Conservation (phyloP, 2,797 vertebrate genomes). For the Lycodopsis pacificus region DNA sequence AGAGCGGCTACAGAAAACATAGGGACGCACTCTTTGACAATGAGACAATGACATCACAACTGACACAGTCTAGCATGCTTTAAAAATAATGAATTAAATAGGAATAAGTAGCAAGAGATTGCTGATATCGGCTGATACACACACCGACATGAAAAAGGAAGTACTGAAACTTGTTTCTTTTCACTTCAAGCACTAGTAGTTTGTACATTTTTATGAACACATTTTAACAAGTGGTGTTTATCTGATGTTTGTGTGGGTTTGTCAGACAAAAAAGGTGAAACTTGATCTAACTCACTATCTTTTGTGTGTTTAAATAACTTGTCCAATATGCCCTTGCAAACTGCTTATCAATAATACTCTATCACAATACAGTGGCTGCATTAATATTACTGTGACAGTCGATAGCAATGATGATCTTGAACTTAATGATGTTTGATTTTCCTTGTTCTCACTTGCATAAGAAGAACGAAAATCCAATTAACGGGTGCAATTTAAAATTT, state of each 20-base stretch:
- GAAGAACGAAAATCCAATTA: slow-evolving; percentile 17
- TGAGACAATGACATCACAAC: not conserved
- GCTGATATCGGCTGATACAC: not conserved
- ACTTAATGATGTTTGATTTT: slow-evolving; percentile 8
- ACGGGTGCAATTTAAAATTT: slow-evolving; percentile 5
- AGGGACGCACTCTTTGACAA: too few relatives aligned
- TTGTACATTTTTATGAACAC: not conserved
- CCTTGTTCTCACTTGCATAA: slow-evolving; percentile 1
- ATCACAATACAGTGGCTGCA: not conserved
- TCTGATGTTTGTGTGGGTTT: not conserved
- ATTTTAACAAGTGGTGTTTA: not conserved
- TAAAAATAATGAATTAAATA: not conserved
- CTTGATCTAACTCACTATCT: not conserved
- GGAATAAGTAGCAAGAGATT: not conserved
- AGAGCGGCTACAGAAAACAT: too few relatives aligned
- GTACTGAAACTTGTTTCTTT: too few relatives aligned
- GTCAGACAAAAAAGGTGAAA: too few relatives aligned
- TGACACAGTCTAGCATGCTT: not conserved
- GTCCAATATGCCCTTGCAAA: not conserved
- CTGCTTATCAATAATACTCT: not conserved
- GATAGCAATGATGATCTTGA: not conserved
- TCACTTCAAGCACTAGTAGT: not conserved
- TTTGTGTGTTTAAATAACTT: not conserved
- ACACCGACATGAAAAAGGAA: not conserved
- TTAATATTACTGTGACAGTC: slow-evolving; percentile 1